Percentiles rank a stretch among this genome's conserved stretches.
phyloP scores from a whole-genome alignment of 1,140 invertebrate genomes.

The Camponotus pennsylvanicus region DNA sequence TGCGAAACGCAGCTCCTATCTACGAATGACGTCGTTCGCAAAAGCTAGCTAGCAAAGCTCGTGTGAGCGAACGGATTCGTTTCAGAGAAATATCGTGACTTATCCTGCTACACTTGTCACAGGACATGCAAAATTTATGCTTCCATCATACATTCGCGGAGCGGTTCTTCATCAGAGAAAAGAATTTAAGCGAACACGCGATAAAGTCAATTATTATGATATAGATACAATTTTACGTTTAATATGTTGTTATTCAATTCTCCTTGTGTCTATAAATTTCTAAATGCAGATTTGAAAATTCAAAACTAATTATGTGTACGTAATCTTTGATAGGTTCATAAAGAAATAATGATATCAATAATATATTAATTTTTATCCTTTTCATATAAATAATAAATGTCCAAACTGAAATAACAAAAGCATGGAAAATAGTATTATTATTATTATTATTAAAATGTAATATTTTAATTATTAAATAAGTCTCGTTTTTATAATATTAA shows the following conservation, averaged over 20 bases:
- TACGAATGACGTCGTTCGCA: conserved; percentile 31
- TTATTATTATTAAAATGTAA: not conserved
- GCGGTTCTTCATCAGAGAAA: conserved; percentile 30
- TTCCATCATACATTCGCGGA: conserved; percentile 30
- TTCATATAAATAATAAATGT: not conserved
- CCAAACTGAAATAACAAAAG: not conserved
- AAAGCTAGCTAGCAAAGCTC: conserved; percentile 58
- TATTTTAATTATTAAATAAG: not conserved
- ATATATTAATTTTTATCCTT: not conserved
- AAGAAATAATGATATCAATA: not conserved
- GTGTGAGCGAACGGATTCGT: conserved; percentile 37
- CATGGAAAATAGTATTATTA: not conserved
- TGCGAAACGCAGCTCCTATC: conserved; percentile 32
- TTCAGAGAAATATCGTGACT: conserved; percentile 56
- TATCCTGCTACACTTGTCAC: conserved; percentile 21
- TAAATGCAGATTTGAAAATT: not conserved
- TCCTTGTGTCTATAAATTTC: not conserved
- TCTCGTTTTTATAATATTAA: not conserved
- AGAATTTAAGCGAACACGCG: conserved; percentile 16
- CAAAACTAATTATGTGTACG: not conserved
- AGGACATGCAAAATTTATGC: conserved; percentile 45
- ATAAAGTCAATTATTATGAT: conserved; percentile 10
- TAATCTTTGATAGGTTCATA: not conserved
- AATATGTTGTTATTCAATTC: not conserved
- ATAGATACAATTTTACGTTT: not conserved